phyloP scores from a whole-genome alignment of 1,140 invertebrate genomes.

The Drosophila eugracilis region DNA sequence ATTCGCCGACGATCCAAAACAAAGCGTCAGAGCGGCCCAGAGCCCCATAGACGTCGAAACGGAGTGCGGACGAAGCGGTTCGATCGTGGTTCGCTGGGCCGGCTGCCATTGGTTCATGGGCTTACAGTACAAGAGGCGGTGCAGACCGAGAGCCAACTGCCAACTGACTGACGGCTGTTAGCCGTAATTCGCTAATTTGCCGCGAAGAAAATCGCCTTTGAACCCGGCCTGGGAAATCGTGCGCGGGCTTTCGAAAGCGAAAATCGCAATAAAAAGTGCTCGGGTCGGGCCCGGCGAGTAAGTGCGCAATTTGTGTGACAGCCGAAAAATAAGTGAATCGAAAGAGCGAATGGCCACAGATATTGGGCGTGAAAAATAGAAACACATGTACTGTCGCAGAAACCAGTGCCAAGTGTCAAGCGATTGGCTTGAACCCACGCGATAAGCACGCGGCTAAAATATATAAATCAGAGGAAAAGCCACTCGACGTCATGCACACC shows the following conservation, averaged over 20 bases:
- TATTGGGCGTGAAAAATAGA: slow-evolving; percentile 22
- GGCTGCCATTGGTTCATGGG: slow-evolving; percentile 32
- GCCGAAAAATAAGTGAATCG: slow-evolving; percentile 18
- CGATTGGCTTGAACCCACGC: slow-evolving; percentile 29
- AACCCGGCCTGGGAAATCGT: slow-evolving; percentile 26
- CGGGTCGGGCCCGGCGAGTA: slow-evolving; percentile 16
- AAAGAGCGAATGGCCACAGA: slow-evolving; percentile 22
- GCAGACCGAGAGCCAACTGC: slow-evolving; percentile 30
- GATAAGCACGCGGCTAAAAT: slow-evolving; percentile 25
- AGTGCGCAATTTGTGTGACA: slow-evolving; percentile 60
- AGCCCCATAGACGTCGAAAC: slow-evolving; percentile 59
- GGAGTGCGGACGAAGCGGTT: slow-evolving; percentile 59
- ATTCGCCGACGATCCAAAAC: slow-evolving; percentile 56
- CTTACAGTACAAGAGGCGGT: slow-evolving; percentile 18
- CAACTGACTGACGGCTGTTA: slow-evolving; percentile 18
- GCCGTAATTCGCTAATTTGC: slow-evolving; percentile 10
- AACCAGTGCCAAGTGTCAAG: slow-evolving; percentile 24
- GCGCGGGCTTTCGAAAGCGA: slow-evolving; percentile 57
- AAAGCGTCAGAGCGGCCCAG: slow-evolving; percentile 65
- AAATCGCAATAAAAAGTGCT: slow-evolving; percentile 33
- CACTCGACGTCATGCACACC: slow-evolving; percentile 55
- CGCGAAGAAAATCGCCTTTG: slow-evolving; percentile 47
- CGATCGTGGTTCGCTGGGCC: slow-evolving; percentile 40
- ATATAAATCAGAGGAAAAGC: not conserved
- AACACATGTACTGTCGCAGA: slow-evolving; percentile 11